These are phyloP conservation scores for Oryzias melastigma DNA, from an alignment of 2,113 vertebrate species.

Conservation along the genomic window DNA sequence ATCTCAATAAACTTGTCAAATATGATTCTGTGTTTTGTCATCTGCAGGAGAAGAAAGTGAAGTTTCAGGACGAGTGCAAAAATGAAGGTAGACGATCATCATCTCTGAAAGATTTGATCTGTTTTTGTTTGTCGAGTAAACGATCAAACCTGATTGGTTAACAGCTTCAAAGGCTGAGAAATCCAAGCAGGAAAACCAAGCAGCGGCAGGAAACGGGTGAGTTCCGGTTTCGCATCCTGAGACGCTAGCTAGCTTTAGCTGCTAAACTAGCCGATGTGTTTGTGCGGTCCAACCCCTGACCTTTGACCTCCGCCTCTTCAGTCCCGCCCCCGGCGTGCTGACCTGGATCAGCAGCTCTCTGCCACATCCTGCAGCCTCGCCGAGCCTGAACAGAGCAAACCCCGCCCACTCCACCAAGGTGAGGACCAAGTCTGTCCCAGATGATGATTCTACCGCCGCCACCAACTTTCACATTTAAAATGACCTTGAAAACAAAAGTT, in stretches of 20 bases:
- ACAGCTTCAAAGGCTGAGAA: conserved; percentile 50
- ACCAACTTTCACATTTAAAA: too few relatives aligned
- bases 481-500: too few relatives aligned
- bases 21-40: not conserved
- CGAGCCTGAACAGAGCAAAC: conserved; percentile 28
- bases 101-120: accelerated
- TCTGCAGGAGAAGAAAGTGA: conserved; percentile 68
- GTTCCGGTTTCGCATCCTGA: not conserved
- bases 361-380: conserved; percentile 60
- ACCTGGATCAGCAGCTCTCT: conserved; percentile 68
- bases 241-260: too few relatives aligned
- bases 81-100: conserved; percentile 34
- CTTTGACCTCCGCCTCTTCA: not conserved
- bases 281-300: not conserved
- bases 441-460: not conserved
- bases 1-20: too few relatives aligned
- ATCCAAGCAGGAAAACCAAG: conserved; percentile 23
- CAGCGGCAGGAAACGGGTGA: conserved; percentile 55
- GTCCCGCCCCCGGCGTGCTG: conserved; percentile 34
- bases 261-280: not conserved
- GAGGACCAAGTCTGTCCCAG: not conserved
- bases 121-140: not conserved
- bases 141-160: not conserved
- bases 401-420: conserved; percentile 47
- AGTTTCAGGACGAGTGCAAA: conserved; percentile 53